A percentile compares a stretch with the other conserved stretches of the same genome.
Evolutionary conservation across 2,113 vertebrate genomes (phyloP).

Genomic region (Etia nguti): DNA sequence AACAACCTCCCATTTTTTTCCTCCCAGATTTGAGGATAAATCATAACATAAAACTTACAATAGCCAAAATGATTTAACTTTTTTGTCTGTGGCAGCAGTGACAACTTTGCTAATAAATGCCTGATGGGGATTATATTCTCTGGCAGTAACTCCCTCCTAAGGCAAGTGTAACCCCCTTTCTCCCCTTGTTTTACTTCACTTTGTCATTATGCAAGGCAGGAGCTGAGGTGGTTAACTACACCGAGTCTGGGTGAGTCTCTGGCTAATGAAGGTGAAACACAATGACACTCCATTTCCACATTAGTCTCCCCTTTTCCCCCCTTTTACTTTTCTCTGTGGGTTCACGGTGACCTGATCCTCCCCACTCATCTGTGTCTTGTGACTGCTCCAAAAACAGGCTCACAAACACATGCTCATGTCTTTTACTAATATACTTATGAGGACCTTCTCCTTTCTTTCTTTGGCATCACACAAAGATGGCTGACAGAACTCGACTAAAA

Average conservation of each 20-base stretch:
- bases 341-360: slow-evolving; percentile 40
- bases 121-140: not conserved
- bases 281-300: slow-evolving; percentile 60
- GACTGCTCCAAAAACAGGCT: not conserved
- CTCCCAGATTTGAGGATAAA: not conserved
- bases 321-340: slow-evolving; percentile 24
- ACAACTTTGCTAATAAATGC: slow-evolving; percentile 18
- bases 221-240: slow-evolving; percentile 45
- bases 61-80: not conserved
- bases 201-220: slow-evolving; percentile 40
- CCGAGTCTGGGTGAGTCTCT: slow-evolving; percentile 31
- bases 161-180: slow-evolving; percentile 5
- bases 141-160: not conserved
- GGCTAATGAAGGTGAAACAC: slow-evolving; percentile 67
- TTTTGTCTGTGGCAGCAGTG: not conserved
- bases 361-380: slow-evolving; percentile 33
- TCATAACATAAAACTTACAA: not conserved
- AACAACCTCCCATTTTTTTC: not conserved
- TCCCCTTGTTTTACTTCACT: slow-evolving; percentile 24
- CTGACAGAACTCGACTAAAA: not conserved
- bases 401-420: not conserved
- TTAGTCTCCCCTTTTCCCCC: slow-evolving; percentile 26
- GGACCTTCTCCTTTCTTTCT: not conserved
- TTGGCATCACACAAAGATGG: not conserved
- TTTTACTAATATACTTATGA: not conserved